phyloP scores from a whole-genome alignment of 2,888 invertebrate genomes.

The Masnerella sp. region DNA sequence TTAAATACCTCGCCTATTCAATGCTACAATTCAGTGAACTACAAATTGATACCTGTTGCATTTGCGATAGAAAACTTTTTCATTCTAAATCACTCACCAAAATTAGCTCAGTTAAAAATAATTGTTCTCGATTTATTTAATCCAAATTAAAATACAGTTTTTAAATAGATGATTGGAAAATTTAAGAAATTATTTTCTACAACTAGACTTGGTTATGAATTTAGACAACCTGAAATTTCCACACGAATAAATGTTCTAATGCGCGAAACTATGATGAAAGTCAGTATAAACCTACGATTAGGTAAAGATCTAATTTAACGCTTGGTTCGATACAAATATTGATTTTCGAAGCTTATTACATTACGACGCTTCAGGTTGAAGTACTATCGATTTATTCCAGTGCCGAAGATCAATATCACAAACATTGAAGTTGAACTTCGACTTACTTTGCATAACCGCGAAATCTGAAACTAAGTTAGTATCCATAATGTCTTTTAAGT shows the following conservation, averaged over 20 bases:
- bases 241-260: too few relatives aligned
- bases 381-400: conserved; percentile 45
- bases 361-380: conserved; percentile 24
- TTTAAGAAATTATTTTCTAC: too few relatives aligned
- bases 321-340: conserved; percentile 49
- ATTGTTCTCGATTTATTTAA: too few relatives aligned
- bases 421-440: conserved; percentile 44
- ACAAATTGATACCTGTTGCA: too few relatives aligned
- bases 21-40: too few relatives aligned
- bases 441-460: conserved; percentile 52
- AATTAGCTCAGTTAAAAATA: too few relatives aligned
- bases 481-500: conserved; percentile 54
- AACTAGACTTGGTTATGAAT: too few relatives aligned
- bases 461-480: conserved; percentile 44
- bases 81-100: too few relatives aligned
- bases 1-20: too few relatives aligned
- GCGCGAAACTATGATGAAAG: conserved; percentile 5
- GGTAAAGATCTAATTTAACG: conserved; percentile 50
- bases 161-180: too few relatives aligned
- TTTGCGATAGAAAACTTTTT: too few relatives aligned
- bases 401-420: conserved; percentile 51
- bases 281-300: conserved; percentile 10
- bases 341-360: conserved; percentile 42
- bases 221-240: background rate
- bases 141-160: too few relatives aligned